Percentiles rank a stretch among this genome's conserved stretches.
These are phyloP conservation scores for Willisornis vidua DNA, from an alignment of 2,113 vertebrate genomes.

Conservation along the genomic window DNA sequence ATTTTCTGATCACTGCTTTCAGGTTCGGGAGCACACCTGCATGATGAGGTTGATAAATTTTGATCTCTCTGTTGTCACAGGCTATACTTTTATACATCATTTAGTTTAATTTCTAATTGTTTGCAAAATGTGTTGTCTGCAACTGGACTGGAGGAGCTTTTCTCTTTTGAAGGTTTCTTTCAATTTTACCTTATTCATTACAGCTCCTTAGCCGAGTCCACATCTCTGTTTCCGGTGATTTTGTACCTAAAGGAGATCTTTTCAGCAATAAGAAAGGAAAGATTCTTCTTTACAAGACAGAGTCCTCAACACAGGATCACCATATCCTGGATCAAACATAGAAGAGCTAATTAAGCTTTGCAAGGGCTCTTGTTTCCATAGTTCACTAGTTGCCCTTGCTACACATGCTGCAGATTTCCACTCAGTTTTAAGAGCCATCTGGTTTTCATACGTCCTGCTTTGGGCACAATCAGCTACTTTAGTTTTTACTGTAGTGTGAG, in stretches of 20 bases:
- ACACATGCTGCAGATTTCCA: conserved; percentile 14
- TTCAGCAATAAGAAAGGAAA: background rate
- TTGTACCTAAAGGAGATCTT: background rate
- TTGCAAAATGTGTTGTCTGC: background rate
- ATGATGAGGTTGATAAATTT: background rate
- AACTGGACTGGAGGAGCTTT: background rate
- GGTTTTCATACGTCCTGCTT: background rate
- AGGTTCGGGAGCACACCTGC: background rate
- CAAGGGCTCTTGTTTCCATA: background rate
- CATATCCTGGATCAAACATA: background rate
- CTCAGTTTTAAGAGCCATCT: conserved; percentile 16
- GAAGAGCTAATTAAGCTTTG: background rate
- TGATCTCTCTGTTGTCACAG: background rate
- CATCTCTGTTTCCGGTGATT: background rate
- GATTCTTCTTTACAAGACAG: background rate
- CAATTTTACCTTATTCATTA: background rate
- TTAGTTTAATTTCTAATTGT: background rate
- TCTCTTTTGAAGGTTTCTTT: background rate
- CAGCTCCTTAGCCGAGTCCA: background rate
- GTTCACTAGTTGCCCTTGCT: background rate
- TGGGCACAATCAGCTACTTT: background rate
- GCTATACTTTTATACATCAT: background rate
- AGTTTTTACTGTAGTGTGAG: background rate
- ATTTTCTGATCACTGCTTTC: background rate
- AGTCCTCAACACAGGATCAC: background rate